Conservation (phyloP, 2,888 invertebrate genomes). For the Ophion slaviceki region DNA sequence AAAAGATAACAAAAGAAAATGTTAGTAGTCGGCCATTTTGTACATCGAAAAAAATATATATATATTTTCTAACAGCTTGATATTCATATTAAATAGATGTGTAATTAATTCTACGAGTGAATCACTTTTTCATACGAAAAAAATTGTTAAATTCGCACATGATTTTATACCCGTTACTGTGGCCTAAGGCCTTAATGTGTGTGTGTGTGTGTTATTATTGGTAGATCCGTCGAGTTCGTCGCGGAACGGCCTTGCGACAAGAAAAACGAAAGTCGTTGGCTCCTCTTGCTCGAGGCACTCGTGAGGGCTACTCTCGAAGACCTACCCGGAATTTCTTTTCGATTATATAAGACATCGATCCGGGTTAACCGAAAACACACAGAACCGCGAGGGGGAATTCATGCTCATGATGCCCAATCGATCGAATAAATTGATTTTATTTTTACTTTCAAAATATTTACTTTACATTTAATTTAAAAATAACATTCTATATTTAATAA, state of each 20-base stretch:
- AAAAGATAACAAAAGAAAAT: no score
- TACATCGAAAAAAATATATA: no score
- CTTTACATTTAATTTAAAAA: background rate
- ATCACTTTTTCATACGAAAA: no score
- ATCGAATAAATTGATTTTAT: background rate
- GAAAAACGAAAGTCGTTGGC: slow-evolving; percentile 65
- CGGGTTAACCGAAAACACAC: background rate
- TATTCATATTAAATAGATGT: no score
- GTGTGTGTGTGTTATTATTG: slow-evolving; percentile 2
- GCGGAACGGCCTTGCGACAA: slow-evolving; percentile 65
- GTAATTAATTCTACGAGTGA: no score
- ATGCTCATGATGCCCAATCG: background rate
- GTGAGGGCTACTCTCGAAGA: slow-evolving; percentile 9
- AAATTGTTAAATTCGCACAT: no score
- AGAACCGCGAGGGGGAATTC: background rate
- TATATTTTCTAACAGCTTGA: no score
- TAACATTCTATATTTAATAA: no score
- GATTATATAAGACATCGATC: slow-evolving; percentile 58
- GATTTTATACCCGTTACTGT: no score
- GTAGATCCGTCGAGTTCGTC: slow-evolving; percentile 26
- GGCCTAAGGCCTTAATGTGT: background rate
- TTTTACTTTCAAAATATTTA: background rate
- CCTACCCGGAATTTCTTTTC: slow-evolving; percentile 53
- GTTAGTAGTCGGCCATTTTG: no score
- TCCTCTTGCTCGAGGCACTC: slow-evolving; percentile 34